phyloP scores from a whole-genome alignment of 2,888 invertebrate species.

The Trissolcus japonicus region DNA sequence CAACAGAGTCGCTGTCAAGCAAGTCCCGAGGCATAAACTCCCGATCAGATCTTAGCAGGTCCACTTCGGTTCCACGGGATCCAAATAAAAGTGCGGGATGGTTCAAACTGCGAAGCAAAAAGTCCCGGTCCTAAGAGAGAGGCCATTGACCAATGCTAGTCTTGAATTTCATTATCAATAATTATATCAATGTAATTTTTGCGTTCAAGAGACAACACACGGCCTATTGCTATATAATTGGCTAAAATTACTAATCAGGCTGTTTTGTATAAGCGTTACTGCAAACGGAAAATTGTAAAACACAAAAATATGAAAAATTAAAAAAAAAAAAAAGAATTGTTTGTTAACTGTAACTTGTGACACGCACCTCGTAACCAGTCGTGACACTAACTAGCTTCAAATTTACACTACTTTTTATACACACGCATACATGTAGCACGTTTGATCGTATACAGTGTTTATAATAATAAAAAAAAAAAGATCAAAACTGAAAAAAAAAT shows the following conservation, averaged over 20 bases:
- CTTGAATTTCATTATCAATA: constrained; percentile 72
- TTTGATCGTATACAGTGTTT: constrained; percentile 34
- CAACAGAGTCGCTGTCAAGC: constrained; percentile 81
- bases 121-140: constrained; percentile 72
- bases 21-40: constrained; percentile 73
- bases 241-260: constrained; percentile 61
- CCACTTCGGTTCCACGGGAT: constrained; percentile 85
- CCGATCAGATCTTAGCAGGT: constrained; percentile 79
- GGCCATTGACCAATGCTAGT: constrained; percentile 76
- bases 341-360: constrained; percentile 47
- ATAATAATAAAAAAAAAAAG: background rate
- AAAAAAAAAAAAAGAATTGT: constrained; percentile 30
- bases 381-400: constrained; percentile 56
- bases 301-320: constrained; percentile 4
- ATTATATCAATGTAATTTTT: constrained; percentile 43
- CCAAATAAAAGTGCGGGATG: constrained; percentile 84
- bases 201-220: constrained; percentile 33
- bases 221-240: constrained; percentile 57
- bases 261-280: constrained; percentile 41
- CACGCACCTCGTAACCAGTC: constrained; percentile 50
- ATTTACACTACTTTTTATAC: constrained; percentile 59
- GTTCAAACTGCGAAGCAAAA: constrained; percentile 81
- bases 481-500: constrained; percentile 23
- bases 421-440: constrained; percentile 60
- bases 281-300: constrained; percentile 17